Base-by-base conservation (phyloP, 2,888 invertebrate genomes). In the Zaprionus obscuricornis region DNA sequence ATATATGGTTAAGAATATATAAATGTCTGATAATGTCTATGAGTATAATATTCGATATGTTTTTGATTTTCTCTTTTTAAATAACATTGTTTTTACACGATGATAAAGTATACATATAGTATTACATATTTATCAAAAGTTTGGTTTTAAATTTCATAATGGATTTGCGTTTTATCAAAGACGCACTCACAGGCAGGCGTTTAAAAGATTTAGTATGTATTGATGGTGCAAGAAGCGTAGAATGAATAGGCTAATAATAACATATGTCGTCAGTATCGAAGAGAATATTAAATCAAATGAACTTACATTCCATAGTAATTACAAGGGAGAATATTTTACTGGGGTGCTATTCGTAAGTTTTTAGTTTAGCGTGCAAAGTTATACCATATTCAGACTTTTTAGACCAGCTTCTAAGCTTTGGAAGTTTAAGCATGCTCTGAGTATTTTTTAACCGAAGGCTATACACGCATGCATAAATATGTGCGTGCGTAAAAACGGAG, bases 101-200 rank as follows among this genome's bases (percentile, higher is more conserved):
- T n/a, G n/a, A 47, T 46, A 60, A 29, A 39, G 52, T 52, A 54
- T 46, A 37, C 10, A 7, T 50, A 50, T 60, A 17, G 36, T 40
- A 40, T 43, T 39, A 20, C 33, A 37, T 56, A 39, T 51, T 47
- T 36, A 65, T 56, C 55, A 60, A 75, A 60, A 60, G 60, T 65
- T 47, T 42, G 54, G 29, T 36, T 63, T 51, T 1, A 20, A 11
- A 22, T 11, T 46, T 63, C 26, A n/a, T n/a, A 11, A 34, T 36
- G 16, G 29, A 57, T 40, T 69, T 40, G 16, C 33, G 37, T 36
- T 42, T 40, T 42, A 20, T 40, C 27, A 24, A 33, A 52, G 67
- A 67, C 60, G 66, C 79, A 70, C 85, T 73, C 76, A 76, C 74
- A 76, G 82, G 72, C 78, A 81, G 85, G 65, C 75, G 73, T 66